Conservation (phyloP, 2,888 invertebrate genomes). For the Thyatira batis region DNA sequence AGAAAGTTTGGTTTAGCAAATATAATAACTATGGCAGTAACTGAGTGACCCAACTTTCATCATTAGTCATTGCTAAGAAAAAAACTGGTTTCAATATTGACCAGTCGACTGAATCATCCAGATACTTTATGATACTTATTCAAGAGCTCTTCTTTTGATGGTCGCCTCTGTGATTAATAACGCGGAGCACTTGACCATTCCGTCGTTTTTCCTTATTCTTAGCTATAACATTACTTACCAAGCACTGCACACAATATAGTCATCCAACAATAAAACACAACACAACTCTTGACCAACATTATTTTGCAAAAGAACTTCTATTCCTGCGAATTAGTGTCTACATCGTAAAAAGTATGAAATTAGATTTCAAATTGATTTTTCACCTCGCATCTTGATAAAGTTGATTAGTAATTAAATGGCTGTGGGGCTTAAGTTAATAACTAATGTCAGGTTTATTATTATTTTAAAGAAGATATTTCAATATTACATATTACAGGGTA, state of each 20-base stretch:
- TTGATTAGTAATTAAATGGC: neutral
- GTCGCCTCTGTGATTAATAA: neutral
- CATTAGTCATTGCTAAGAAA: no score
- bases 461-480: no score
- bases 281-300: neutral
- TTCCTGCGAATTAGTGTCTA: no score
- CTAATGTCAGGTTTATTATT: no score
- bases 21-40: no score
- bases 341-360: constrained; percentile 14
- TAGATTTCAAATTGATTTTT: constrained; percentile 30
- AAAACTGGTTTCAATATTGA: no score
- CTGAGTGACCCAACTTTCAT: no score
- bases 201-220: neutral
- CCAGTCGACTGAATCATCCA: no score
- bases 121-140: no score
- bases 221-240: neutral
- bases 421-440: constrained; percentile 27
- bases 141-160: neutral
- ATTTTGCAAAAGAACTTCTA: neutral
- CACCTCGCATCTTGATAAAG: constrained; percentile 6
- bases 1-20: no score
- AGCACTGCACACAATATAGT: neutral
- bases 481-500: no score
- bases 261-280: neutral
- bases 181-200: neutral